Evolutionary conservation across 2,888 invertebrate genomes (phyloP).

Genomic region (Prionchulus punctatus): DNA sequence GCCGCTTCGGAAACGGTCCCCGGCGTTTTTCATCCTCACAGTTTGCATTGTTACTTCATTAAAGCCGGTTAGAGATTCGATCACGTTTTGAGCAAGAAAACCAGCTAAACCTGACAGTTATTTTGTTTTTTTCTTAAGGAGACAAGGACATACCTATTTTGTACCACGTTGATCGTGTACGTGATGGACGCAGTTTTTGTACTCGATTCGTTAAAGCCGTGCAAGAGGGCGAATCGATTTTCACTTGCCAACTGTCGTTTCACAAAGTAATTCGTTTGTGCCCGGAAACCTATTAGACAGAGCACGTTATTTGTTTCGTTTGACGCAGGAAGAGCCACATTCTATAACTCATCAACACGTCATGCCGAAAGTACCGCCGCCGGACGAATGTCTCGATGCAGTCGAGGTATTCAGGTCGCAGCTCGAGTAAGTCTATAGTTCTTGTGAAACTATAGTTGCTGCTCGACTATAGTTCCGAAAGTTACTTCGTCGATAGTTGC

Average conservation of each 20-base stretch:
- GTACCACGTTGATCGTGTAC: constrained; percentile 35
- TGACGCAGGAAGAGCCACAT: background rate
- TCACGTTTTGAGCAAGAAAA: background rate
- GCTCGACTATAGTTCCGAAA: constrained; percentile 17
- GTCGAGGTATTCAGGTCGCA: no score
- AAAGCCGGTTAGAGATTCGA: constrained; percentile 24
- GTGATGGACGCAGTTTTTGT: constrained; percentile 35
- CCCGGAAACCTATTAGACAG: background rate
- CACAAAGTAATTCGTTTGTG: constrained; percentile 16
- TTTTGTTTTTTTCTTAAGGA: no score
- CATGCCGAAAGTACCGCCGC: constrained; percentile 36
- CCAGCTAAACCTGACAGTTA: background rate
- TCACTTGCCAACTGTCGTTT: constrained; percentile 28
- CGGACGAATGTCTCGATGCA: constrained; percentile 25
- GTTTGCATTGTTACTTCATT: constrained; percentile 37
- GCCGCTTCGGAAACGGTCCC: constrained; percentile 35
- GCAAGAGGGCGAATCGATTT: constrained; percentile 34
- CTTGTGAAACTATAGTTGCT: no score
- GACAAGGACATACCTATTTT: constrained; percentile 33
- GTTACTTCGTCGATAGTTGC: background rate
- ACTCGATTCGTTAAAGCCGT: constrained; percentile 35
- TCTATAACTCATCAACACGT: constrained; percentile 30
- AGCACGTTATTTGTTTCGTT: background rate
- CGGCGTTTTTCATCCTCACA: constrained; percentile 31
- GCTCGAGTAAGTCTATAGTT: no score